Conservation (phyloP, 1,140 invertebrate species). For the Coenobita brevimanus region DNA sequence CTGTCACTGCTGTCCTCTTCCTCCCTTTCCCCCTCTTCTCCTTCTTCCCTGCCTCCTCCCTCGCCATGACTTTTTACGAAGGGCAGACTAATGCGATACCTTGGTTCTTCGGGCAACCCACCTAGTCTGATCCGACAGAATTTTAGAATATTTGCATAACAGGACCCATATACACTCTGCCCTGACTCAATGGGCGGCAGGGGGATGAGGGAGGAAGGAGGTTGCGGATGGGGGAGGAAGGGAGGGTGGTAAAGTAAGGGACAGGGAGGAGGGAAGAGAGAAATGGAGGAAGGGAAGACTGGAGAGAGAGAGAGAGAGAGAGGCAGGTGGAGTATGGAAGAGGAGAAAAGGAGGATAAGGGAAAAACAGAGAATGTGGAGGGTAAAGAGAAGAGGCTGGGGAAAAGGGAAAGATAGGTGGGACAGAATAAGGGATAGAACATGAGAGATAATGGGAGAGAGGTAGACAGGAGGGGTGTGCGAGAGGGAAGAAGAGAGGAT, state of each 20-base stretch:
- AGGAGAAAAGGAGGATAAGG: neutral
- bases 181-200: neutral
- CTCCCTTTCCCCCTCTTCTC: neutral
- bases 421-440: too few relatives aligned
- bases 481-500: too few relatives aligned
- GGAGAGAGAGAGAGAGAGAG: neutral
- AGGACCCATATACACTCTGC: constrained; percentile 48
- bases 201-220: neutral
- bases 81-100: constrained; percentile 54
- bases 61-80: constrained; percentile 34
- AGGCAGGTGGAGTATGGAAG: neutral
- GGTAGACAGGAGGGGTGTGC: too few relatives aligned
- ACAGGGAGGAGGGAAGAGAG: neutral
- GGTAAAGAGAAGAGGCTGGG: neutral
- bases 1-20: neutral
- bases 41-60: neutral
- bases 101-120: constrained; percentile 37
- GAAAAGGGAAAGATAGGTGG: neutral
- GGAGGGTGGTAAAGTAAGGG: too few relatives aligned
- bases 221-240: neutral
- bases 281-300: too few relatives aligned
- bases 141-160: constrained; percentile 60
- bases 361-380: neutral
- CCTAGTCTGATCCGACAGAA: constrained; percentile 46
- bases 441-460: too few relatives aligned